phyloP scores from a whole-genome alignment of 2,113 vertebrate genomes.

The Heptranchias perlo region DNA sequence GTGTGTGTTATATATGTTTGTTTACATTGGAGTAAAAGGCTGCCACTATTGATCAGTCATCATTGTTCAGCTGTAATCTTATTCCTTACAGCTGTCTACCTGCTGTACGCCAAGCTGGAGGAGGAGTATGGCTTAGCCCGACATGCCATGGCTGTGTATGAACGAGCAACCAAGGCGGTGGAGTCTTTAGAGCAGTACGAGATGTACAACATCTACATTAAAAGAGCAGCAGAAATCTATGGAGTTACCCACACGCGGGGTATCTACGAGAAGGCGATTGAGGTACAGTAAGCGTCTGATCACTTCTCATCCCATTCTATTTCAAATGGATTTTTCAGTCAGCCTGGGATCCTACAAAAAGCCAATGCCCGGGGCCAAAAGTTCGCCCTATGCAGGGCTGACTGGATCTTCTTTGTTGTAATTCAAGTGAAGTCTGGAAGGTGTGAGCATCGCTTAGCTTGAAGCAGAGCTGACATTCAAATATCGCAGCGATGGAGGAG shows the following conservation, averaged over 20 bases:
- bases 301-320: neutral
- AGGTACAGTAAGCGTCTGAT: conserved; percentile 53
- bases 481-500: neutral
- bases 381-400: neutral
- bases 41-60: conserved; percentile 19
- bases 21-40: too few species aligned
- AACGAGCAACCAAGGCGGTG: conserved; percentile 78
- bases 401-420: neutral
- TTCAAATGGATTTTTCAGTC: neutral
- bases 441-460: neutral
- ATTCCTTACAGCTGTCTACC: conserved; percentile 65
- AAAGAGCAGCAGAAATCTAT: conserved; percentile 84
- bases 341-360: neutral
- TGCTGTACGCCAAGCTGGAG: conserved; percentile 82
- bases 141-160: conserved; percentile 88
- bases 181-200: conserved; percentile 71
- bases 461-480: neutral
- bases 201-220: conserved; percentile 95
- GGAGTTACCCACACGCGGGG: conserved; percentile 83
- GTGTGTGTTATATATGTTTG: too few species aligned
- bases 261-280: conserved; percentile 87
- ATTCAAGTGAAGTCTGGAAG: neutral
- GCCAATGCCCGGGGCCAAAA: neutral
- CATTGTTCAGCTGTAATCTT: neutral
- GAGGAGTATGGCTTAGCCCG: conserved; percentile 82